Evolutionary conservation across 2,888 invertebrate species (phyloP), one percentile per base, ranked within the genome.

Genomic region (Maniola hyperantus): DNA sequence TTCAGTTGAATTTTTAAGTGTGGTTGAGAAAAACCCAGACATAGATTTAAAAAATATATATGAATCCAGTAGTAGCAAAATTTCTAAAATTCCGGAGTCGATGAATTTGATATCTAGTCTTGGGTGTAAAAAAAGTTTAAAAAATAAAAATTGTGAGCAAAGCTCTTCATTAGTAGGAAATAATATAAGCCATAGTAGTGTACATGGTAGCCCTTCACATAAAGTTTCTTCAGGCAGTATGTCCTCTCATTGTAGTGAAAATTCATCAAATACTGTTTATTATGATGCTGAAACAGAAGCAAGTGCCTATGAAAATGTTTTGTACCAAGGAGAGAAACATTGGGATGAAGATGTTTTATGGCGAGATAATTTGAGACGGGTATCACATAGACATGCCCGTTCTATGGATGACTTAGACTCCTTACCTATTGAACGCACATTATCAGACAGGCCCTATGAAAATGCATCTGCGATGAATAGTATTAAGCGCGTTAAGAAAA

Each of bases 271-370:
- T 71, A 92, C 91, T 11, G 91, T 91, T 44, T 91, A 91, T 76
- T 91, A 92, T 69, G 91, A 92, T 63, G 91, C 91, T 18, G 91
- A 91, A 79, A 87, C 91, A 36, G 91, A 91, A 69, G 77, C 84
- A 34, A 79, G 84, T 76, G 83, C 89, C 10, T 92, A 92, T 74
- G 92, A 92, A 82, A 92, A 92, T 76, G 75, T 92, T 18, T 80
- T 86, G 48, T 90, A 88, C 67, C 94, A 94, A 77, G 95, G 95
- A 59, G 96, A 96, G 77, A 95, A 95, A 81, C 93, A 96, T 48
- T 97, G 97, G 97, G 97, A 97, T 79, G 96, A 97, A 85, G 97
- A 97, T 85, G 89, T 94, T 7, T 88, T 97, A 39, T 97, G 97
- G 97, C 93, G 96, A 65, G 97, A 97, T 78, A 96, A 96, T 77